Evolutionary conservation across 1,140 invertebrate genomes (phyloP).

Genomic region (Trichonephila clavata): DNA sequence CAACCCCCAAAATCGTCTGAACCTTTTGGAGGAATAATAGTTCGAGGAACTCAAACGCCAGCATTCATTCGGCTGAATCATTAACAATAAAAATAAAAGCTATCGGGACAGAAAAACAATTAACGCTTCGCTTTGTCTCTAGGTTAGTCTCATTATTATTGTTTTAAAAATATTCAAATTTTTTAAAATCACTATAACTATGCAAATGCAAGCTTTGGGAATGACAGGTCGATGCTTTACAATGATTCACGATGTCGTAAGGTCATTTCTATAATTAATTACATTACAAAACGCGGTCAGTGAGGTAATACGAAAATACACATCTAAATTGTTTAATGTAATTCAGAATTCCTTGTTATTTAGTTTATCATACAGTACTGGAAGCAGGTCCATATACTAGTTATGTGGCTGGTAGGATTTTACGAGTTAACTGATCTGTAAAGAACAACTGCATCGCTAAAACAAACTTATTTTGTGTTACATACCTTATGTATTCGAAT

Average conservation of each 20-base stretch:
- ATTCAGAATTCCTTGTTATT: too few relatives aligned
- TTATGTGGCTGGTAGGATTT: too few relatives aligned
- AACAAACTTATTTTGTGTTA: too few relatives aligned
- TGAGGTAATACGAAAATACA: too few relatives aligned
- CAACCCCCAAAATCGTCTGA: background rate
- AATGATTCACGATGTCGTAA: background rate
- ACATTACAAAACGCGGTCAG: too few relatives aligned
- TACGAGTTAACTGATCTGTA: too few relatives aligned
- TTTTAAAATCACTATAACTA: background rate
- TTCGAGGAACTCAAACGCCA: background rate
- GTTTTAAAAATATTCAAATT: too few relatives aligned
- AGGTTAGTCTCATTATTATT: background rate
- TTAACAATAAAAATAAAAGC: background rate
- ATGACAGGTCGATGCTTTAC: background rate
- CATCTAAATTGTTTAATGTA: too few relatives aligned
- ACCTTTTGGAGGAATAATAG: background rate
- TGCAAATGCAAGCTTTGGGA: background rate
- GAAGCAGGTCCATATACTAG: too few relatives aligned
- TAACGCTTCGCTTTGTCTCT: background rate
- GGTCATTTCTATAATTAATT: background rate
- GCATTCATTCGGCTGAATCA: background rate
- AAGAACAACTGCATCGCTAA: too few relatives aligned
- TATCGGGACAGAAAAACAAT: background rate
- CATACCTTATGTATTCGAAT: too few relatives aligned
- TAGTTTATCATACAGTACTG: too few relatives aligned